Base-by-base conservation (phyloP, 2,888 invertebrate species). In the Nemotelus nigrinus region DNA sequence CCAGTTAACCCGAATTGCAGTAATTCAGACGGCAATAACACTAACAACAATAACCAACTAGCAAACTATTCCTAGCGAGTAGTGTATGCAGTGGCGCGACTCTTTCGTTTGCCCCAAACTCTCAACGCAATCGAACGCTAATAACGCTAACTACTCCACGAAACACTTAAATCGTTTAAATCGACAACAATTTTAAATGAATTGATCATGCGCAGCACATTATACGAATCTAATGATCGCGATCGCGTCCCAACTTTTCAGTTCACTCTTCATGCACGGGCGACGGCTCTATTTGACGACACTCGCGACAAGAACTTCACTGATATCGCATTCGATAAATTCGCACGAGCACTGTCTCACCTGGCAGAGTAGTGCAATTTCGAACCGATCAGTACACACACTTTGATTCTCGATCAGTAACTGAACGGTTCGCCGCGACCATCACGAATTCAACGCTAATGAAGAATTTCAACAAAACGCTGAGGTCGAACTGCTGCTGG, bases 341-440 rank as follows among this genome's bases (percentile, higher is more conserved):
- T 53, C 41, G 43, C 70, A 47, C 70, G 55, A 70, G 53, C 39
- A 70, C 70, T 70, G 70, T 53, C 41, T 55, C 41, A 63, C 39
- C 63, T 6, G 25, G 53, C 55, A 55, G 55, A 70, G 70, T 70
- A 55, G 55, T 39, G 25, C 7, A 57, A 57, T 57, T 63, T n/a
- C 7, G 25, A 70, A n/a, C 39, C 70, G 70, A 70, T 70, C 70
- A 25, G 43, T 55, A 70, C 70, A 65, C 74, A 60, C 78, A 77
- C 78, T 76, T 43, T 77, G 78, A 67, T 63, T 77, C 78, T 72
- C 78, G 78, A 76, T 78, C 76, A 71, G 77, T 74, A 78, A 78
- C 78, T 78, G 77, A 77, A 50, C 43, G n/a, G 8, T 41, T 45
- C 5, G 41, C 53, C 57, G 25, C 50, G 57, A 55, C 55, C 10